phyloP scores from a whole-genome alignment of 2,888 invertebrate species.

The Macrophya alboannulata region DNA sequence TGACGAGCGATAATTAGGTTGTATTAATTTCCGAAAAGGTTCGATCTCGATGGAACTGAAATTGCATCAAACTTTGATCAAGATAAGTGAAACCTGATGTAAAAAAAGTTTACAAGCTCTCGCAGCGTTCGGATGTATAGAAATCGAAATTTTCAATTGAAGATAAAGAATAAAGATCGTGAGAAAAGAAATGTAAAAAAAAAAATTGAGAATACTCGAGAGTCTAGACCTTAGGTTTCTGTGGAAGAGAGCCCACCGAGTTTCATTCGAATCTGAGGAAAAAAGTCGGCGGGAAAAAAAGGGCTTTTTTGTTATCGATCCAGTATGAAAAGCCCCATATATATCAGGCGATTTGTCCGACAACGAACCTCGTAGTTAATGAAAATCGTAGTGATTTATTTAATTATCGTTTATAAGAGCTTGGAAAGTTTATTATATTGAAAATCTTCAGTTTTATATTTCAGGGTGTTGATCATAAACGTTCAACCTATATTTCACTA shows the following conservation, averaged over 20 bases:
- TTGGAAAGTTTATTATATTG: slow-evolving; percentile 14
- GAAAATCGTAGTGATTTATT: slow-evolving; percentile 37
- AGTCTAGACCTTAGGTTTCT: slow-evolving; percentile 1
- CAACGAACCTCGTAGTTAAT: slow-evolving; percentile 33
- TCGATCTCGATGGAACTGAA: background rate
- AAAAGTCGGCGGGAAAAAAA: background rate
- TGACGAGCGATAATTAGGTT: background rate
- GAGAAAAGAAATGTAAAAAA: background rate
- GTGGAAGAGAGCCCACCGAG: background rate
- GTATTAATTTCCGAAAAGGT: background rate
- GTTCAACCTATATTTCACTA: slow-evolving; percentile 1
- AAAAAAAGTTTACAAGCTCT: background rate
- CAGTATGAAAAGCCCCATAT: background rate
- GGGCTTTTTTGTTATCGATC: background rate
- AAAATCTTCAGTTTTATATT: slow-evolving; percentile 34
- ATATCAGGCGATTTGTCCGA: slow-evolving; percentile 30
- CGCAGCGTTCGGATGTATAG: background rate
- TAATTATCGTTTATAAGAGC: slow-evolving; percentile 5
- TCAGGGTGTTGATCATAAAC: background rate
- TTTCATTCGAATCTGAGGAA: background rate
- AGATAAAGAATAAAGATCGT: slow-evolving; percentile 11
- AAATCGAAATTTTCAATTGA: slow-evolving; percentile 4
- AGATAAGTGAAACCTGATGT: background rate
- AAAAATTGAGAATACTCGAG: background rate
- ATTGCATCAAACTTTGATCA: background rate